Conservation (phyloP, 2,113 vertebrate genomes). For the Circaetus gallicus region DNA sequence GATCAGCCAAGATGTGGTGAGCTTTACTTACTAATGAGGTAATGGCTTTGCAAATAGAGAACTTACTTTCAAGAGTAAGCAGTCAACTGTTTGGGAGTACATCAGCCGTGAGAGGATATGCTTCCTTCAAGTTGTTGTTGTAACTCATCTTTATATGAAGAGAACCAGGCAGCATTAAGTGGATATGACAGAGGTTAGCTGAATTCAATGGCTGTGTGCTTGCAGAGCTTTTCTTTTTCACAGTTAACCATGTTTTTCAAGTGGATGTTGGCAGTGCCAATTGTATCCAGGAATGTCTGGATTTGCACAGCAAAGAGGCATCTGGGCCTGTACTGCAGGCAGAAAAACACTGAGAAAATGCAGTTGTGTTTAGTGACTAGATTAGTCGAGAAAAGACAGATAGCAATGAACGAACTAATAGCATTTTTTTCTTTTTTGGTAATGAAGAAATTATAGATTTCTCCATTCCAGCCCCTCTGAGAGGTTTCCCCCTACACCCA, state of each 20-base stretch:
- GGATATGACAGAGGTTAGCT: not conserved
- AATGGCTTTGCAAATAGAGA: not conserved
- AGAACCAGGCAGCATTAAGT: not conserved
- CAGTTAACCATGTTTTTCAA: not conserved
- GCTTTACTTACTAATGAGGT: not conserved
- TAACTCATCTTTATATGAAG: not conserved
- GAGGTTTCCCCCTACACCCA: not conserved
- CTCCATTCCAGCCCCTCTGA: not conserved
- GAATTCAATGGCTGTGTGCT: not conserved
- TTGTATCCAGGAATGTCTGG: not conserved
- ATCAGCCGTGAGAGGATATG: not conserved
- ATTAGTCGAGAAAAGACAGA: not conserved
- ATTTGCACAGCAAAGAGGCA: not conserved
- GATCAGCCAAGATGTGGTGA: not conserved
- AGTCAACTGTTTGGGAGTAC: not conserved
- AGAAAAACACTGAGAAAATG: not conserved
- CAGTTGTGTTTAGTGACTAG: not conserved
- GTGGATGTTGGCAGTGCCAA: not conserved
- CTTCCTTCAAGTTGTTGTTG: not conserved
- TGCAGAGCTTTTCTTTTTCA: not conserved
- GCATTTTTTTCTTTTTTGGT: not conserved
- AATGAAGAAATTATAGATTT: not conserved
- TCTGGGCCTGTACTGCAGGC: not conserved
- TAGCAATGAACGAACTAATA: not conserved
- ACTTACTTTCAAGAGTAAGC: not conserved